Evolutionary conservation across 2,113 vertebrate genomes (phyloP).

Genomic region (Apodemus speciosus): DNA sequence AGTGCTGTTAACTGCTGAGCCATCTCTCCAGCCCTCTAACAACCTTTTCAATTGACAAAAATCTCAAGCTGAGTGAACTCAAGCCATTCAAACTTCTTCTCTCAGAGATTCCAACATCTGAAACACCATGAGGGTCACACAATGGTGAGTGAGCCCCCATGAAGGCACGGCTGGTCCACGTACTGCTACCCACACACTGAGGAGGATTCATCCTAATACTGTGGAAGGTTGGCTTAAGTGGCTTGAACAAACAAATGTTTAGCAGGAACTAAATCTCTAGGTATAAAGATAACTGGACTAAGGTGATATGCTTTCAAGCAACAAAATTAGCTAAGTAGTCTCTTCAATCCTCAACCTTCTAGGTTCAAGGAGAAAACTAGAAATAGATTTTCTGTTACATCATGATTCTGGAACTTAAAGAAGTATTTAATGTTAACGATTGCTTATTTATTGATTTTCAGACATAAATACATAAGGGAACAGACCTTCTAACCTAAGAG

Average conservation of each 20-base stretch:
- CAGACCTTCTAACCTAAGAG: slow-evolving; percentile 21
- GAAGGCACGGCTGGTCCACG: background rate
- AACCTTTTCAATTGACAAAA: slow-evolving; percentile 14
- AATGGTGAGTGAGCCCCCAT: background rate
- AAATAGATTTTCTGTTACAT: background rate
- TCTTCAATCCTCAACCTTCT: slow-evolving; percentile 1
- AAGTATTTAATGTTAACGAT: background rate
- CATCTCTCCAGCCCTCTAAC: background rate
- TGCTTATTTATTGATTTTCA: background rate
- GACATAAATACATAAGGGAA: background rate
- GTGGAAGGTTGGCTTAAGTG: background rate
- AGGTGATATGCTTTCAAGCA: slow-evolving; percentile 10
- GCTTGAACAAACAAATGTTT: background rate
- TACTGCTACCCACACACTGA: background rate
- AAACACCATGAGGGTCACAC: background rate
- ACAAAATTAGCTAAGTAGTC: background rate
- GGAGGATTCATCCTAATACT: background rate
- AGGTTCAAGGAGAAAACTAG: background rate
- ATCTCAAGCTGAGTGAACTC: background rate
- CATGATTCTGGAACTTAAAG: slow-evolving; percentile 40
- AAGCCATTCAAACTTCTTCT: background rate
- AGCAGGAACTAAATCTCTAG: slow-evolving; percentile 28
- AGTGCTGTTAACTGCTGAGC: too few species aligned
- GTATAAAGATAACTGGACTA: slow-evolving; percentile 16
- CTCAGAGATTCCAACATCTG: background rate